These are phyloP conservation scores for Felis catus DNA, from an alignment of 2,113 vertebrate genomes.

Conservation along the genomic window DNA sequence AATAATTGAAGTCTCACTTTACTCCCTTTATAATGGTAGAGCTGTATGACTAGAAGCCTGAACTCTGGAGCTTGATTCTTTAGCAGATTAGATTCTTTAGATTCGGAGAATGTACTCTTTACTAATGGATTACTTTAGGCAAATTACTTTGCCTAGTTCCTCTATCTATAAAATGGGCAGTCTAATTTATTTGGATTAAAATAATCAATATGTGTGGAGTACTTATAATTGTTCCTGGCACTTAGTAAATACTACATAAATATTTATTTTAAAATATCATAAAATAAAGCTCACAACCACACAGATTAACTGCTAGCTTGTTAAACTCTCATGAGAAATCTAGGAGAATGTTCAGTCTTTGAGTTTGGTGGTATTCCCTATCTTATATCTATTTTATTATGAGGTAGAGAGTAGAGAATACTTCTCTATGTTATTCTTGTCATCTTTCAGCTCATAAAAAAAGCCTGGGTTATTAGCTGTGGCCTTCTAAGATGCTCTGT, in stretches of 20 bases:
- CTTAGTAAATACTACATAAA: background rate
- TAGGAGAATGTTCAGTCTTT: background rate
- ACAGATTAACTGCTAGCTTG: background rate
- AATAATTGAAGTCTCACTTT: background rate
- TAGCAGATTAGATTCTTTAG: background rate
- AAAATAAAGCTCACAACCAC: background rate
- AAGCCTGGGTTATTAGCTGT: background rate
- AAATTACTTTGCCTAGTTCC: background rate
- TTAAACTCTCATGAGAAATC: background rate
- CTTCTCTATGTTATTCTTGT: background rate
- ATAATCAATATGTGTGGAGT: background rate
- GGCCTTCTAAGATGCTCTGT: background rate
- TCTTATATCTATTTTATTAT: background rate
- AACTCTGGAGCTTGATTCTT: background rate
- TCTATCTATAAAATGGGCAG: background rate
- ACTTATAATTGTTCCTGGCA: background rate
- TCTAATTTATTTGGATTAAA: background rate
- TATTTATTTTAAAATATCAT: constrained; percentile 21
- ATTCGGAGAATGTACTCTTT: background rate
- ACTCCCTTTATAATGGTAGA: background rate
- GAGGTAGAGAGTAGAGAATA: background rate
- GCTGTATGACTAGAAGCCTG: background rate
- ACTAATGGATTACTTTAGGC: background rate
- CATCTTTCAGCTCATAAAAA: background rate
- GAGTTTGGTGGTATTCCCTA: background rate